phyloP scores from a whole-genome alignment of 2,113 vertebrate genomes.

The Phyllostomus hastatus region DNA sequence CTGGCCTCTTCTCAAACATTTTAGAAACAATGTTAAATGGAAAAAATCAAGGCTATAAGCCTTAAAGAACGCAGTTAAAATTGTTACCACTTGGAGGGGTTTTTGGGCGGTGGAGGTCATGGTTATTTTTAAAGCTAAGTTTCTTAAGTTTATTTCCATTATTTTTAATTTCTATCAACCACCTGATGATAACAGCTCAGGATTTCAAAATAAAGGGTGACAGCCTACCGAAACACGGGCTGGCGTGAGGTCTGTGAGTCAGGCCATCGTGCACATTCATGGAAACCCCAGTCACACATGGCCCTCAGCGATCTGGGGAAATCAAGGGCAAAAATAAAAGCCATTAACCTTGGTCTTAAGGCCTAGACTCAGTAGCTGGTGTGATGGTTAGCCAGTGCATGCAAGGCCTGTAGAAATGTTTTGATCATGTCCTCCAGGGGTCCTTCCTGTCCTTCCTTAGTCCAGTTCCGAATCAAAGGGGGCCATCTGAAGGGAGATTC shows the following conservation, averaged over 20 bases:
- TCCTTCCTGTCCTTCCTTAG: neutral
- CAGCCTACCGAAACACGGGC: neutral
- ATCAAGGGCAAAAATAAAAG: neutral
- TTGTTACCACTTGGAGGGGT: neutral
- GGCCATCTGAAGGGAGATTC: neutral
- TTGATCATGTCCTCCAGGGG: accelerated
- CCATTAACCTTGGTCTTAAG: neutral
- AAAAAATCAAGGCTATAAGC: neutral
- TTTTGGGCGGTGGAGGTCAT: neutral
- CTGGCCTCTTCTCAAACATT: neutral
- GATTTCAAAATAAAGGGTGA: slow-evolving; percentile 3
- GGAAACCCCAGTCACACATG: neutral
- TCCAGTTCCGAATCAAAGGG: neutral
- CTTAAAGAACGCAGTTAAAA: slow-evolving; percentile 16
- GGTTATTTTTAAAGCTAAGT: slow-evolving; percentile 21
- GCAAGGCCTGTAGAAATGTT: neutral
- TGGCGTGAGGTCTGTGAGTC: neutral
- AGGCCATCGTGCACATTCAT: neutral
- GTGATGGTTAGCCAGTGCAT: neutral
- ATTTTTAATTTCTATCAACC: neutral
- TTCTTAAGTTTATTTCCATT: neutral
- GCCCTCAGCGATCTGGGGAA: neutral
- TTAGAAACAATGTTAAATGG: neutral
- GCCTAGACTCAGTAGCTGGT: neutral
- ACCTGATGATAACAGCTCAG: neutral